phyloP scores from a whole-genome alignment of 2,797 vertebrate genomes.

The Scolopax rusticola region DNA sequence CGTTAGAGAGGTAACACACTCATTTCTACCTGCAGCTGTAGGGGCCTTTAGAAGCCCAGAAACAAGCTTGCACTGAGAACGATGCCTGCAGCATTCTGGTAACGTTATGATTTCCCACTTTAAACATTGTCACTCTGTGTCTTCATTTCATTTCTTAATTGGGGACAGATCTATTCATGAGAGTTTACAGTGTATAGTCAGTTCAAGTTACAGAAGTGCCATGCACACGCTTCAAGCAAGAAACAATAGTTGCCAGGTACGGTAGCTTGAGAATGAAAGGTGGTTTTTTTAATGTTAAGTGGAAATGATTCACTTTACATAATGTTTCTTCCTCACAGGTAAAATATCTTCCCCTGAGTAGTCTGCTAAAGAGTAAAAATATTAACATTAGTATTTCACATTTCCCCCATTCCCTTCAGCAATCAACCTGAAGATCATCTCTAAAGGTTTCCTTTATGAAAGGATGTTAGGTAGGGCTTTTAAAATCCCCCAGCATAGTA shows the following conservation, averaged over 20 bases:
- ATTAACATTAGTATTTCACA: conserved; percentile 35
- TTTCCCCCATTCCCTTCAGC: conserved; percentile 9
- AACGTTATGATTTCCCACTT: conserved; percentile 52
- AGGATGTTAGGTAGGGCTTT: neutral
- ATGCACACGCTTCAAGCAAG: conserved; percentile 21
- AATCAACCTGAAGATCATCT: conserved; percentile 44
- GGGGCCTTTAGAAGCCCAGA: neutral
- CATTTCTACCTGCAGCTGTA: conserved; percentile 36
- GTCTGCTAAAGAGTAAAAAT: conserved; percentile 49
- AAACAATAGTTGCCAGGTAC: neutral
- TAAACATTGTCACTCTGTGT: conserved; percentile 53
- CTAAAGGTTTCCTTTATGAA: conserved; percentile 28
- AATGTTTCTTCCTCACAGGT: conserved; percentile 54
- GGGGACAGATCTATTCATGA: conserved; percentile 41
- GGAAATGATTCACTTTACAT: conserved; percentile 52
- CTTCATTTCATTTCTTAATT: conserved; percentile 66
- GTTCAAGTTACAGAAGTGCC: conserved; percentile 38
- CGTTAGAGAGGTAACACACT: neutral
- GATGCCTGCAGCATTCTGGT: conserved; percentile 51
- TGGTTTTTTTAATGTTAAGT: neutral
- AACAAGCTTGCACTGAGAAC: conserved; percentile 1
- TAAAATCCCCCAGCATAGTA: neutral
- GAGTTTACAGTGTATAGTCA: conserved; percentile 51
- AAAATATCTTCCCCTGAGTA: conserved; percentile 41
- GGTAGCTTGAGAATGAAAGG: neutral